Evolutionary conservation across 2,113 vertebrate species (phyloP).

Genomic region (Procapra przewalskii): DNA sequence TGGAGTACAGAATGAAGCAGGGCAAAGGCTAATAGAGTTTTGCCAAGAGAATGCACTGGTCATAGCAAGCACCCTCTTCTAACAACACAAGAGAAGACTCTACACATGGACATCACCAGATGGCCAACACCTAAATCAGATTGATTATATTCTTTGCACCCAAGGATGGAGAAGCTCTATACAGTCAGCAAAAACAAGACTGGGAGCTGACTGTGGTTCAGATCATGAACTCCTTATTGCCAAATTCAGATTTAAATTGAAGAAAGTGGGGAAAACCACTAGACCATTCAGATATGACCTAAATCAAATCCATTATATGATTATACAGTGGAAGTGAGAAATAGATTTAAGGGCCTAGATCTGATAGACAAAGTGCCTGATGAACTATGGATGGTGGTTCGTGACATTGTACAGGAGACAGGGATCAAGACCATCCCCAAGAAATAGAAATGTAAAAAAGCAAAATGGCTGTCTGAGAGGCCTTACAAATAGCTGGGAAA

Average conservation of each 20-base stretch:
- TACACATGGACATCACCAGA: neutral
- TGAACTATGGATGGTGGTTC: neutral
- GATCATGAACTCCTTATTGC: neutral
- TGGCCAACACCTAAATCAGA: neutral
- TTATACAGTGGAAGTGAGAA: neutral
- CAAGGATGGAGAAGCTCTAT: neutral
- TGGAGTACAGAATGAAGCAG: neutral
- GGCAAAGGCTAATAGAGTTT: neutral
- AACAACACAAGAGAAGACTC: neutral
- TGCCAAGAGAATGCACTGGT: neutral
- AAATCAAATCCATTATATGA: neutral
- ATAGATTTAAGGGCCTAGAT: neutral
- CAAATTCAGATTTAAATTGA: neutral
- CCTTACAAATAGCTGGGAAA: neutral
- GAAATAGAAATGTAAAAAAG: neutral
- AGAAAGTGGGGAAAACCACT: neutral
- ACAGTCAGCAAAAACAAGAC: neutral
- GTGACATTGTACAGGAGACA: neutral
- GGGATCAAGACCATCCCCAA: neutral
- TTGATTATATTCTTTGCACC: neutral
- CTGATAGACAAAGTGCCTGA: neutral
- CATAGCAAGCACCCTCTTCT: neutral
- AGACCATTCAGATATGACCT: neutral
- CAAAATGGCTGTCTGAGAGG: neutral
- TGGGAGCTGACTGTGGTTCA: neutral